Percentiles rank a stretch among this genome's conserved stretches.
Evolutionary conservation across 2,888 invertebrate genomes (phyloP).

Genomic region (Cerceris ruficornis): DNA sequence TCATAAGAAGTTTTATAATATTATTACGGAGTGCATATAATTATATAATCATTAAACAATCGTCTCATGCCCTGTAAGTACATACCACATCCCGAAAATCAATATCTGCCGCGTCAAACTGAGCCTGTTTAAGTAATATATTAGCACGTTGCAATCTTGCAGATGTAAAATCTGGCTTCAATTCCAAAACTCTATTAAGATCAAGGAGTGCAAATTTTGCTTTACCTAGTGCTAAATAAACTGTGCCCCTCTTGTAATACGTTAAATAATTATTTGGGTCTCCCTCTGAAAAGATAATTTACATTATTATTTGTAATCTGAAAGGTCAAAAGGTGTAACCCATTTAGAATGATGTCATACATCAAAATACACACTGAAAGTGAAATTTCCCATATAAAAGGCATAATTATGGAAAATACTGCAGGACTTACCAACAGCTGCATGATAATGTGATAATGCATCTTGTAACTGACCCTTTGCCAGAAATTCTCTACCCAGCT

Average conservation of each 20-base stretch:
- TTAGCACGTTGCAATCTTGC: slow-evolving; percentile 93
- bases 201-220: slow-evolving; percentile 97
- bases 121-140: slow-evolving; percentile 94
- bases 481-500: slow-evolving; percentile 95
- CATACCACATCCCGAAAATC: slow-evolving; percentile 94
- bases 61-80: neutral
- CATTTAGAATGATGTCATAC: too few relatives aligned
- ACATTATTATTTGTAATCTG: neutral
- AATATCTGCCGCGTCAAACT: slow-evolving; percentile 90
- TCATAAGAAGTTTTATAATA: neutral
- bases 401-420: slow-evolving; percentile 7
- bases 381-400: too few relatives aligned
- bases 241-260: slow-evolving; percentile 97
- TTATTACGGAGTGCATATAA: neutral
- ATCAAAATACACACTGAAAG: too few relatives aligned
- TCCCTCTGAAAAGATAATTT: slow-evolving; percentile 87
- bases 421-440: slow-evolving; percentile 92
- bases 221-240: slow-evolving; percentile 97
- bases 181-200: slow-evolving; percentile 94
- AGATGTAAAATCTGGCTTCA: slow-evolving; percentile 97
- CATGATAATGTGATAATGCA: slow-evolving; percentile 98
- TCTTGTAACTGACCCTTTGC: slow-evolving; percentile 96
- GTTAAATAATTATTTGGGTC: slow-evolving; percentile 98
- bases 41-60: too few relatives aligned
- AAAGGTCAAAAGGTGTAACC: neutral